Percentiles rank a stretch among this genome's conserved stretches.
These are phyloP conservation scores for Rhincodon typus DNA, from an alignment of 2,797 vertebrate species.

Conservation along the genomic window DNA sequence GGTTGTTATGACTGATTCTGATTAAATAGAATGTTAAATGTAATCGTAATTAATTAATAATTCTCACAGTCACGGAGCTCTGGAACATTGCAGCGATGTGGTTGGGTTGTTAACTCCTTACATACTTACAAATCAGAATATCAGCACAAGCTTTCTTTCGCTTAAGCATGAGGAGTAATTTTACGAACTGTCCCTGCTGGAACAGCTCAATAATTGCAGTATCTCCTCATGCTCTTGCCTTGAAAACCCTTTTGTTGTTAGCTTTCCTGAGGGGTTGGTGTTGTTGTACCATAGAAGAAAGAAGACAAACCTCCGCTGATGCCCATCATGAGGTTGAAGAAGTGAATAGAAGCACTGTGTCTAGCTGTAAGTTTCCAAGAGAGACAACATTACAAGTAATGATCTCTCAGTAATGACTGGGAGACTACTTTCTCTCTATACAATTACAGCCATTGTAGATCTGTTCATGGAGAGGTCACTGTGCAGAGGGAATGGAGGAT, in stretches of 20 bases:
- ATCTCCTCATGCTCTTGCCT: neutral
- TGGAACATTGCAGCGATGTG: neutral
- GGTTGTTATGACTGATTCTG: constrained; percentile 83
- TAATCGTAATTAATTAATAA: neutral
- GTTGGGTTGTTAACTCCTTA: neutral
- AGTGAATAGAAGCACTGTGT: neutral
- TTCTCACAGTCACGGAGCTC: neutral
- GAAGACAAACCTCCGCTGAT: neutral
- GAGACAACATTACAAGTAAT: neutral
- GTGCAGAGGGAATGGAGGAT: neutral
- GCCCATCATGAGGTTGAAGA: neutral
- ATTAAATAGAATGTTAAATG: constrained; percentile 15
- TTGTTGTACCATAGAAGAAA: neutral
- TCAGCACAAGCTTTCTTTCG: neutral
- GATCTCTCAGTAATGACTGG: neutral
- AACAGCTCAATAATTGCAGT: neutral
- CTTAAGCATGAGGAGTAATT: neutral
- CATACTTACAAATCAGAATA: neutral
- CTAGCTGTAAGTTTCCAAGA: neutral
- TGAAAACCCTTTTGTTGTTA: neutral
- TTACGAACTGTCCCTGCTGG: neutral
- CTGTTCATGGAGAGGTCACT: neutral
- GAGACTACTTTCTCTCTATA: neutral
- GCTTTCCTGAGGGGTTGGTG: neutral
- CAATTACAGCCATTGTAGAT: neutral